Evolutionary conservation across 2,797 vertebrate genomes (phyloP).

Genomic region (Distichodus sexfasciatus): DNA sequence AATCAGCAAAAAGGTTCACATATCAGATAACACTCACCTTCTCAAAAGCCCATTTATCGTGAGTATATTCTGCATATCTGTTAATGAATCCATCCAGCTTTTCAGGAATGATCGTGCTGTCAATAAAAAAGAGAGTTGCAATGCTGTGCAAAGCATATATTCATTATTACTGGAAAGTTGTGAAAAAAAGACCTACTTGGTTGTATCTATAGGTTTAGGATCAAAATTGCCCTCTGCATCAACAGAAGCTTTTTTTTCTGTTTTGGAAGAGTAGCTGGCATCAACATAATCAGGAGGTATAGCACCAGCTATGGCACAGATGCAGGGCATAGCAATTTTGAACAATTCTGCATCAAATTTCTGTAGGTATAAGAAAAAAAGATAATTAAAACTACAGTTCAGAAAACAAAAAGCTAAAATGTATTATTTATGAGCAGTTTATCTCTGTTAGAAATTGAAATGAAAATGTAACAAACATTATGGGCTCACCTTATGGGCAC

Average conservation of each 20-base stretch:
- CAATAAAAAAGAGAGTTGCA: neutral
- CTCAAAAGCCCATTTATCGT: constrained; percentile 94
- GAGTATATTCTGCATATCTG: constrained; percentile 90
- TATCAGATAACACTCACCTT: constrained; percentile 71
- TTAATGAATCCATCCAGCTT: constrained; percentile 90
- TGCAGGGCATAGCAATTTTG: constrained; percentile 91
- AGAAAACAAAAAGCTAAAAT: too few relatives aligned
- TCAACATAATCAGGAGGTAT: constrained; percentile 94
- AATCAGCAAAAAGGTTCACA: neutral
- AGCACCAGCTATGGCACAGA: constrained; percentile 90
- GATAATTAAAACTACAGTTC: neutral
- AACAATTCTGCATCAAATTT: constrained; percentile 92
- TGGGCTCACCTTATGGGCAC: constrained; percentile 88
- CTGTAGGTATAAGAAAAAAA: constrained; percentile 61
- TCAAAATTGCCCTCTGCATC: constrained; percentile 97
- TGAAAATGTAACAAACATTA: too few relatives aligned
- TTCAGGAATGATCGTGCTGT: constrained; percentile 91
- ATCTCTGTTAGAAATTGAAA: too few relatives aligned
- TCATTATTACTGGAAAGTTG: neutral
- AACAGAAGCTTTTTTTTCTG: constrained; percentile 91
- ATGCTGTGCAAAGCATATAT: neutral
- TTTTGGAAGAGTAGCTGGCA: constrained; percentile 91
- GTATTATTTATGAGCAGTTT: too few relatives aligned
- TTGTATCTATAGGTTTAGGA: constrained; percentile 91
- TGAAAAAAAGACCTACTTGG: constrained; percentile 84